Evolutionary conservation across 2,888 invertebrate genomes (phyloP), one percentile per base, ranked within the genome.

Genomic region (Dioctria linearis): DNA sequence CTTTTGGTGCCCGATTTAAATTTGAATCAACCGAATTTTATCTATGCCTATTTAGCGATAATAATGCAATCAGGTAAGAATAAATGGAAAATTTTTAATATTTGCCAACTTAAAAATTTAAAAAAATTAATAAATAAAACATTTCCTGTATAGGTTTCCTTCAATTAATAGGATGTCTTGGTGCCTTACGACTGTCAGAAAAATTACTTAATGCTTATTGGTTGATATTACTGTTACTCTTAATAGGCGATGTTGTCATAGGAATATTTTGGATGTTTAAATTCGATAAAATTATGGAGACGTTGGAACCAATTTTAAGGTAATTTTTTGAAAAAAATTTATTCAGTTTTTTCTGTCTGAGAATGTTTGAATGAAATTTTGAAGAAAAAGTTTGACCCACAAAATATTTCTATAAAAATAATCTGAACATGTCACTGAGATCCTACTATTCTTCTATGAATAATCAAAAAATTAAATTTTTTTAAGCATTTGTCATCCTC

Each of bases 251-350:
- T 91, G 93, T 94, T 13, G 92, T 95, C 75, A 92, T 96, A 83
- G 96, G 96, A 67, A 93, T 95, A 80, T 94, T 95, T 85, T 96
- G 96, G 96, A 93, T 95, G 83, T 95, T 95, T 88, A 91, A 94
- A 57, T 94, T 94, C 87, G 94, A 94, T 86, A 91, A 91, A 81
- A 93, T 96, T 85, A 93, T 94, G 85, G 92, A 93, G 83, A 94
- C 94, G 84, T 90, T 96, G 78, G 91, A 93, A 84, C 94, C 94
- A 9, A 91, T 92, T 82, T 89, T 95, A 71, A 91, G 91, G 83
- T 89, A 91, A 82, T 39, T 11, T 71, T 25, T 25, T 25, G 0
- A 25, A 25, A 25, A n/a, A 25, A 25, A 1, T 25, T 25, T 25
- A 25, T 25, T 25, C 2, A 25, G 25, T 2, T 25, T 25, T 25